phyloP scores from a whole-genome alignment of 2,888 invertebrate species.

The Papilio elwesi region DNA sequence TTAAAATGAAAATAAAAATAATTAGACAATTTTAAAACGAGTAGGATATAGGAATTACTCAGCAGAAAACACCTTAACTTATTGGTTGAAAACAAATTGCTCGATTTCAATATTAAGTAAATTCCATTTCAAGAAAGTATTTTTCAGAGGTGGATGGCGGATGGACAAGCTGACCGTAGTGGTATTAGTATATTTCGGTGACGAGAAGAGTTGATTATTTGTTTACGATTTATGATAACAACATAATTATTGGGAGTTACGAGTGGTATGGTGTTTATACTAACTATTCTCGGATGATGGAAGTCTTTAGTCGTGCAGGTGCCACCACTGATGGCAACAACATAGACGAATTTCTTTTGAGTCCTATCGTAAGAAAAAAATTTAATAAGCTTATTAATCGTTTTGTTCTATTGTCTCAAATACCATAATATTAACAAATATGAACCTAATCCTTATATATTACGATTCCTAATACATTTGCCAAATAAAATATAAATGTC shows the following conservation, averaged over 20 bases:
- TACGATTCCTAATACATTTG: no score
- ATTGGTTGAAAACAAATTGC: no score
- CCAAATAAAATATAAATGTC: no score
- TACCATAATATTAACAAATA: no score
- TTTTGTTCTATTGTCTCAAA: no score
- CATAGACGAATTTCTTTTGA: constrained; percentile 67
- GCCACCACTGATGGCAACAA: constrained; percentile 74
- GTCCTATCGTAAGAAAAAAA: constrained; percentile 56
- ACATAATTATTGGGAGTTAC: not conserved
- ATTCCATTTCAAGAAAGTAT: no score
- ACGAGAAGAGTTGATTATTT: not conserved
- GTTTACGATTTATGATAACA: no score
- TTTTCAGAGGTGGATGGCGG: no score
- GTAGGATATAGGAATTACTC: not conserved
- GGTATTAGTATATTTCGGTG: no score
- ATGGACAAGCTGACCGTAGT: no score
- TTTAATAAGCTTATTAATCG: not conserved
- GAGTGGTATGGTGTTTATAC: constrained; percentile 45
- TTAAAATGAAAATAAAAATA: constrained; percentile 44
- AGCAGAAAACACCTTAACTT: not conserved
- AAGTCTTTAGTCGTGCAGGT: constrained; percentile 70
- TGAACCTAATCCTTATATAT: no score
- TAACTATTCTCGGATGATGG: constrained; percentile 70
- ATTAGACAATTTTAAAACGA: not conserved
- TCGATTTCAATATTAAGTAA: no score